Base-by-base conservation (phyloP, 2,797 vertebrate species). In the Takifugu rubripes region DNA sequence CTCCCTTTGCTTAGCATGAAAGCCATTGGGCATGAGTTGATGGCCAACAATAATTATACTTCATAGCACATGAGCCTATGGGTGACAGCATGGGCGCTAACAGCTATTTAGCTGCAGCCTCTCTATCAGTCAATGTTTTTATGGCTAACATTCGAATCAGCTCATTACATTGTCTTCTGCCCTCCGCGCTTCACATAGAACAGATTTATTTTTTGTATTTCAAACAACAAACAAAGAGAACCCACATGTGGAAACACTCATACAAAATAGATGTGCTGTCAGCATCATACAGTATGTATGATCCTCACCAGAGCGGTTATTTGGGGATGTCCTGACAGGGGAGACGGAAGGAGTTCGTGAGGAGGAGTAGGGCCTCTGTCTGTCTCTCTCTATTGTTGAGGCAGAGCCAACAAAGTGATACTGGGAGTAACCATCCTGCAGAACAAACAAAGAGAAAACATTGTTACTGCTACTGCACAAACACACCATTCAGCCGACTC, bases 371-470 rank as follows among this genome's bases (percentile, higher is more conserved):
- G 97, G 97, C 72, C 96, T 93, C 90, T 99, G 96, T 78, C 96
- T 88, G 79, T 99, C 97, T 90, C 96, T 87, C 86, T 99, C 97
- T 88, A 99, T 99, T 66, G 97, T 99, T 55, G 97, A 99, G 40
- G 96, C 96, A 54, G 97, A 96, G 70, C 96, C 96, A 84, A 98
- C 94, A 71, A 99, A 99, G 91, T 99, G 97, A 92, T 99, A 98
- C 79, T 98, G 97, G 1, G 96, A 95, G 91, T 96, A 99, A 82
- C 97, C 97, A 0, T 99, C 97, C 97, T 99, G 88, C 6, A 64
- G 81, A 67, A 88, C 75, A 70, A 74, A 58, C 36, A 40, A 4
- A 40, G 36, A 40, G 36, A 40, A 40, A 40, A 40, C 36, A 40
- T 40, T 40, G 7, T 54, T 44, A 55, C 1, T 0, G 31, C 26